These are phyloP conservation scores for Ceratina australensis DNA, from an alignment of 1,140 invertebrate genomes.

Conservation along the genomic window DNA sequence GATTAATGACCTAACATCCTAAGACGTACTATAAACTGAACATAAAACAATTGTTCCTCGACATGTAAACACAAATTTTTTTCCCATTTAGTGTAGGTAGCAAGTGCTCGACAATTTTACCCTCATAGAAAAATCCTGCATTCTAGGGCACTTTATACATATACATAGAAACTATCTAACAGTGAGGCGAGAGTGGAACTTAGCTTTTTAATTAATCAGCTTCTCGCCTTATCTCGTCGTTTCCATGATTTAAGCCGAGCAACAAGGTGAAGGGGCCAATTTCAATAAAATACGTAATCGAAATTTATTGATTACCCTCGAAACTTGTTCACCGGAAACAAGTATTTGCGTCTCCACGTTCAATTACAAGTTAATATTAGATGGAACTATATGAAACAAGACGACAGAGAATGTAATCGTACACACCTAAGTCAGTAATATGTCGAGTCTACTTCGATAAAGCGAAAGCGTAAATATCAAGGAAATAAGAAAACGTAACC, in stretches of 20 bases:
- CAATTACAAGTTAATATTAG: conserved; percentile 37
- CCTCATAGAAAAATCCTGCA: no score
- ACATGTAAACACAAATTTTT: no score
- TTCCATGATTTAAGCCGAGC: not conserved
- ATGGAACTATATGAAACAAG: conserved; percentile 25
- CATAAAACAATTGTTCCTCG: no score
- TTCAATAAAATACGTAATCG: not conserved
- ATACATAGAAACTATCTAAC: no score
- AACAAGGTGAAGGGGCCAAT: not conserved
- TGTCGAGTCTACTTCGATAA: conserved; percentile 32
- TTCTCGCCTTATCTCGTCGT: not conserved
- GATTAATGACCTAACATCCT: no score
- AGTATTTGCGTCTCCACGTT: not conserved
- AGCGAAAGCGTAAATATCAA: conserved; percentile 49
- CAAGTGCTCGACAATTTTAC: no score
- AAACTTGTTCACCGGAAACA: not conserved
- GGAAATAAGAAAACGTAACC: conserved; percentile 56
- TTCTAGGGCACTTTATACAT: no score
- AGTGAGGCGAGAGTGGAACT: no score
- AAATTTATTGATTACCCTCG: not conserved
- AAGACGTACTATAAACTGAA: no score
- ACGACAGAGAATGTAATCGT: not conserved
- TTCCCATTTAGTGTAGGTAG: no score
- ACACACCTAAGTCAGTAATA: conserved; percentile 3
- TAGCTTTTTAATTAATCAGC: no score